phyloP scores from a whole-genome alignment of 2,113 vertebrate species.

The Platichthys flesus region DNA sequence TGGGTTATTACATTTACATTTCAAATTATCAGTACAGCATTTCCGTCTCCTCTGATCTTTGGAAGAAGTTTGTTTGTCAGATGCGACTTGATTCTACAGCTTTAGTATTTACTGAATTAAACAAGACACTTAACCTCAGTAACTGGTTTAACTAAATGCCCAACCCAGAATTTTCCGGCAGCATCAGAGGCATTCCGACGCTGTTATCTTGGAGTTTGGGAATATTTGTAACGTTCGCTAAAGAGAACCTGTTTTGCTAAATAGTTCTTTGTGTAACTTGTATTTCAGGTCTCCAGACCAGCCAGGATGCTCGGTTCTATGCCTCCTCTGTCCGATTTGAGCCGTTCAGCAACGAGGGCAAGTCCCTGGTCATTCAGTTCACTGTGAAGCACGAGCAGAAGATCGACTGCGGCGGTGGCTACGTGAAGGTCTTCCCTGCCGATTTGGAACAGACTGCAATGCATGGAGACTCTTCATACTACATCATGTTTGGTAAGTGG shows the following conservation, averaged over 20 bases:
- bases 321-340: constrained; percentile 86
- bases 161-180: too few species aligned
- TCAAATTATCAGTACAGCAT: too few species aligned
- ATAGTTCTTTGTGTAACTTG: neutral
- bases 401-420: constrained; percentile 91
- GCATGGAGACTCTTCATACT: constrained; percentile 85
- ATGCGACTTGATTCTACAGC: neutral
- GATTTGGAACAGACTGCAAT: constrained; percentile 84
- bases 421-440: constrained; percentile 87
- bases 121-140: neutral
- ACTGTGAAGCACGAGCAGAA: constrained; percentile 92
- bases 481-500: constrained; percentile 90
- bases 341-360: constrained; percentile 88
- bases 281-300: constrained; percentile 88
- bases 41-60: too few species aligned
- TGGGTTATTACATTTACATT: too few species aligned
- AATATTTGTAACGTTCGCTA: too few species aligned
- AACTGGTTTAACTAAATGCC: neutral
- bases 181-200: neutral
- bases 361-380: constrained; percentile 87
- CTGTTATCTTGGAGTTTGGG: too few species aligned
- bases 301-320: constrained; percentile 88
- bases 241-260: neutral
- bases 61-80: neutral
- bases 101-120: neutral